Conservation (phyloP, 2,113 vertebrate genomes). For the Onychorhynchus coronatus region DNA sequence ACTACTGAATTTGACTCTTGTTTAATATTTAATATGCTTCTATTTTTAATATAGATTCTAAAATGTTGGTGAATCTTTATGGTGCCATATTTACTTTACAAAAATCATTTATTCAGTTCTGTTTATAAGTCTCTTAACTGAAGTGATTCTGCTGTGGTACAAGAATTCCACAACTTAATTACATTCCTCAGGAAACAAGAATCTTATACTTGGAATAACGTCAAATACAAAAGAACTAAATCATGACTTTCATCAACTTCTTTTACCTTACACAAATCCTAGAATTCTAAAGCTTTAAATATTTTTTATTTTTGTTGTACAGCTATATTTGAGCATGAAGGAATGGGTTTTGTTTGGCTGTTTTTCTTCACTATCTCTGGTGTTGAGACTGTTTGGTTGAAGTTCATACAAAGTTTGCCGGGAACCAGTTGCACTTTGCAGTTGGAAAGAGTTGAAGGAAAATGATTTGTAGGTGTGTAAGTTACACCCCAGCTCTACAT, state of each 20-base stretch:
- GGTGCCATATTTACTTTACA: neutral
- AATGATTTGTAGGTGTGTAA: neutral
- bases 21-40: neutral
- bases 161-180: constrained; percentile 3
- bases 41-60: neutral
- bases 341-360: neutral
- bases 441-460: neutral
- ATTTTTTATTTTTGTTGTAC: neutral
- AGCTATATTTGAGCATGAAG: neutral
- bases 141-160: neutral
- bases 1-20: neutral
- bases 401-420: neutral
- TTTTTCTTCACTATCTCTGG: neutral
- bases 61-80: neutral
- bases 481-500: neutral
- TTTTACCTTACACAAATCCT: neutral
- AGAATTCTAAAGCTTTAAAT: neutral
- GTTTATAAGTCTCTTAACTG: neutral
- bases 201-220: neutral
- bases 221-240: neutral
- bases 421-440: neutral
- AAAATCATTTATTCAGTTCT: neutral
- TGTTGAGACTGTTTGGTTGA: neutral
- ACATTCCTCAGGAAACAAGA: constrained; percentile 12
- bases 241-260: neutral